phyloP scores from a whole-genome alignment of 2,113 vertebrate genomes.

The Serinus canaria region DNA sequence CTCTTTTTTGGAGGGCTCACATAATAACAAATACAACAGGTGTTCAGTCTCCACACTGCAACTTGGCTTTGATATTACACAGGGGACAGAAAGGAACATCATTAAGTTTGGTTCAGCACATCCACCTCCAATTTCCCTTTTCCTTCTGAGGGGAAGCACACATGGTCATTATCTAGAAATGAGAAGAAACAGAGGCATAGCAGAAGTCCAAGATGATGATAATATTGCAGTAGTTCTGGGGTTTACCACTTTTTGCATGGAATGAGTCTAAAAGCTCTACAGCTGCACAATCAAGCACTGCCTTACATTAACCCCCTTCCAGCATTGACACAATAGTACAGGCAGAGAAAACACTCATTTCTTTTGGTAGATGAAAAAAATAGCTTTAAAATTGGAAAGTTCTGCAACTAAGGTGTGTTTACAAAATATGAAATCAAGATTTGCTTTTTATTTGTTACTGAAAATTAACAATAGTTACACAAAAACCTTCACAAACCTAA shows the following conservation, averaged over 20 bases:
- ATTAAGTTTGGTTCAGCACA: background rate
- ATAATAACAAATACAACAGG: background rate
- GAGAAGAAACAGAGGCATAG: background rate
- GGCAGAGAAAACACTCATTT: background rate
- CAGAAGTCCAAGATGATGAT: background rate
- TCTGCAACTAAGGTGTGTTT: background rate
- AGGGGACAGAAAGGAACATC: background rate
- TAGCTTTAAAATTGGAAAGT: background rate
- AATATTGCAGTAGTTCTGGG: background rate
- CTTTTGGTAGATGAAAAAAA: background rate
- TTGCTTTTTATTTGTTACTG: background rate
- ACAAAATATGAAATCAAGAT: background rate
- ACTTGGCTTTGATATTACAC: background rate
- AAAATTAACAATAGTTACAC: background rate
- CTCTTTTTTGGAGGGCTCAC: fast-evolving
- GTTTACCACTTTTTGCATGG: background rate
- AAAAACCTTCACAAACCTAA: background rate
- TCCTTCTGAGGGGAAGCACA: background rate
- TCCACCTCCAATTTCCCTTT: background rate
- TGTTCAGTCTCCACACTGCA: background rate
- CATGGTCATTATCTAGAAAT: background rate
- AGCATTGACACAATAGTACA: background rate
- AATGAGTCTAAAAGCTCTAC: background rate
- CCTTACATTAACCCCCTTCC: background rate
- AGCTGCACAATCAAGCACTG: background rate